Base-by-base conservation (phyloP, 2,113 vertebrate genomes). In the Turdus rufiventris region DNA sequence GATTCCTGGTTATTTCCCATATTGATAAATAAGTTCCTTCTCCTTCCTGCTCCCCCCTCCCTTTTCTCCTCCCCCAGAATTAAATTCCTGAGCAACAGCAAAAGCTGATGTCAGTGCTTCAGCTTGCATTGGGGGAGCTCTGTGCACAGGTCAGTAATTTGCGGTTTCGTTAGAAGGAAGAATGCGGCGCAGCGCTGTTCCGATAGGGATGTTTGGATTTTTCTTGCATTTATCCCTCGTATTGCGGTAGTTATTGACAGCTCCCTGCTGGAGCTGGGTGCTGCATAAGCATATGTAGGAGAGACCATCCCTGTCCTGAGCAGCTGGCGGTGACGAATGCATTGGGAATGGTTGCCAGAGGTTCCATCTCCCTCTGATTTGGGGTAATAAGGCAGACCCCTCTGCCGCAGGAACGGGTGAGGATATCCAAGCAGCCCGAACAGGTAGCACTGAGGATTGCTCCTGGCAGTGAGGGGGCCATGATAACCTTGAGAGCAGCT, bases 31-130 rank as follows among this genome's bases (percentile, higher is more conserved):
- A 91, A 92, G 91, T 94, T 93, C 95, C 89, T 78, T 96, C 86
- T 90, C 82, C 93, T 94, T 93, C 91, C 87, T 96, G 84, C 93
- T 71, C 83, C 88, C 88, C 51, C 78, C 86, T 42, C 90, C 82
- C 88, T 90, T 93, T 92, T 96, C 94, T 95, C 95, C 95, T 94
- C 96, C 96, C 96, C 91, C 89, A 95, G 91, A 95, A 96, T 95
- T 97, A 95, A 94, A 97, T 97, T 96, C 95, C 93, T 96, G 91
- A 96, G 94, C 95, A 96, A 76, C 91, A 83, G 95, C 85, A 80
- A 85, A 94, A 90, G 94, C 94, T 96, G 96, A 97, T 94, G 94
- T 97, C 96, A 97, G 96, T 96, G 94, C 93, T 95, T 96, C 93
- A 85, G 95, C 93, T 94, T 61, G 82, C 95, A 60, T 86, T 90